Conservation (phyloP, 2,797 vertebrate species). For the Pangasius sanitwongsei region DNA sequence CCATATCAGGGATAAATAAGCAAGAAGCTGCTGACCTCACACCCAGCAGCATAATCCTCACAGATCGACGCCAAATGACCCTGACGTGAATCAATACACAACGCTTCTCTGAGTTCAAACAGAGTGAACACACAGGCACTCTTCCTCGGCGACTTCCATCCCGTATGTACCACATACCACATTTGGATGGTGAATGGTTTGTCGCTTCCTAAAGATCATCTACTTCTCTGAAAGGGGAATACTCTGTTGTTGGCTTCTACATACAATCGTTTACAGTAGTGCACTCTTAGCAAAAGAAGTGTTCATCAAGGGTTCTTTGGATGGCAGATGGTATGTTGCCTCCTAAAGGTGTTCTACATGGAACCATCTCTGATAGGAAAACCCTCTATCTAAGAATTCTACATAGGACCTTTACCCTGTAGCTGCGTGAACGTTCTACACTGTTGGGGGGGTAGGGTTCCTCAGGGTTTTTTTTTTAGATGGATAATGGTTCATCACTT, state of each 20-base stretch:
- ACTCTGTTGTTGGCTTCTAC: neutral
- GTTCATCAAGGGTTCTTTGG: neutral
- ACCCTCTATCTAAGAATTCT: neutral
- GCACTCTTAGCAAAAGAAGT: neutral
- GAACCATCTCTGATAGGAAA: neutral
- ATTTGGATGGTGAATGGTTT: neutral
- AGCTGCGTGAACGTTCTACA: neutral
- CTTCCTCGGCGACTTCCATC: neutral
- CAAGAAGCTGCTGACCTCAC: conserved; percentile 47
- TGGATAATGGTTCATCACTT: neutral
- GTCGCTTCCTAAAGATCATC: neutral
- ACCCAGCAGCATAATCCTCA: conserved; percentile 47
- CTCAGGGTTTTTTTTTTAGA: neutral
- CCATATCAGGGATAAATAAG: conserved; percentile 47
- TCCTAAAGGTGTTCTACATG: neutral
- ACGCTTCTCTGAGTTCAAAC: conserved; percentile 16
- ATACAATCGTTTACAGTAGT: neutral
- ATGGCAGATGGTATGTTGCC: neutral
- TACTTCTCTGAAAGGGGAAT: neutral
- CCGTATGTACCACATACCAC: neutral
- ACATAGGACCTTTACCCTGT: neutral
- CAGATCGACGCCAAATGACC: conserved; percentile 45
- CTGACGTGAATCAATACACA: conserved; percentile 41
- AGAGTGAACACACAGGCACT: neutral
- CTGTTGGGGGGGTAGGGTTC: neutral